Conservation (phyloP, 2,113 vertebrate genomes). For the Forbesichthys papilliferus region DNA sequence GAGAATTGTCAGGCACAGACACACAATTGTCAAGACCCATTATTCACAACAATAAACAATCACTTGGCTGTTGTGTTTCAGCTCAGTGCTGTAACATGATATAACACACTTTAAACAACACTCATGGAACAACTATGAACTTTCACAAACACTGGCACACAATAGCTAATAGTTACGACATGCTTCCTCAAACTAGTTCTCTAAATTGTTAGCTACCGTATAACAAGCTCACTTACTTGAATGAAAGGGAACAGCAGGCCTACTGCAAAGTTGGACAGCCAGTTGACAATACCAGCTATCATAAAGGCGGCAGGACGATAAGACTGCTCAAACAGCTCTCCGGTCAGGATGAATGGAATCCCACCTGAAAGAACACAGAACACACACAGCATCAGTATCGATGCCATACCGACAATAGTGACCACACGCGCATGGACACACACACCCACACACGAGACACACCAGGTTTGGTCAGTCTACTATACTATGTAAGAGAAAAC, state of each 20-base stretch:
- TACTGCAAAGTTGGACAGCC: conserved; percentile 89
- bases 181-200: not conserved
- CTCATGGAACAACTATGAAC: not conserved
- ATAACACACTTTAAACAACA: too few species aligned
- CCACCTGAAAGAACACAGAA: conserved; percentile 78
- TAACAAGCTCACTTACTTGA: conserved; percentile 77
- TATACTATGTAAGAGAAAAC: not conserved
- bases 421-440: not conserved
- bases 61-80: not conserved
- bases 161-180: not conserved
- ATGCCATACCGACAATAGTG: not conserved
- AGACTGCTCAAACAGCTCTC: conserved; percentile 89
- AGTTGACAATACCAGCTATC: conserved; percentile 87
- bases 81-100: too few species aligned
- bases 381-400: conserved; percentile 6
- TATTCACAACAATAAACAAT: not conserved
- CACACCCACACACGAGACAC: not conserved
- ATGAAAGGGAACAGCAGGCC: conserved; percentile 94
- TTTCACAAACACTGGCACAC: not conserved
- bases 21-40: not conserved
- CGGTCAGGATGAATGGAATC: conserved; percentile 90
- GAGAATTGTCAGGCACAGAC: not conserved
- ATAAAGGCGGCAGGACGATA: conserved; percentile 88
- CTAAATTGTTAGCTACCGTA: not conserved
- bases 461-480: not conserved